These are phyloP conservation scores for Halcyon leucocephala DNA, from an alignment of 2,797 vertebrate genomes.

Conservation along the genomic window DNA sequence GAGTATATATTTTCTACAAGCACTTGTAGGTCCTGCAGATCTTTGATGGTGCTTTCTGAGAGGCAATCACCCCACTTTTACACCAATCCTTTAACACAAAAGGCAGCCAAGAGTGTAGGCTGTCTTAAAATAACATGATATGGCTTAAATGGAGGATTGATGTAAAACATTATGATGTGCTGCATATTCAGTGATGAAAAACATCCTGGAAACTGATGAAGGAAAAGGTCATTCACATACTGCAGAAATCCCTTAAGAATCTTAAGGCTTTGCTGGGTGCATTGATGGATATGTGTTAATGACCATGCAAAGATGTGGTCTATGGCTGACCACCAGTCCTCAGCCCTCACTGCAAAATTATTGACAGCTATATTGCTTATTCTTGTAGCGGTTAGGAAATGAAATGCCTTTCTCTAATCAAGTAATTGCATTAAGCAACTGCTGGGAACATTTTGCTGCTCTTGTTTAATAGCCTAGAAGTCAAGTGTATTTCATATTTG, in stretches of 20 bases:
- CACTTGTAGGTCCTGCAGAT: neutral
- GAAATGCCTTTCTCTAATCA: constrained; percentile 74
- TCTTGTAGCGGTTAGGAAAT: constrained; percentile 84
- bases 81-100: neutral
- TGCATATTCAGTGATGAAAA: constrained; percentile 48
- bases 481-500: constrained; percentile 64
- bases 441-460: constrained; percentile 70
- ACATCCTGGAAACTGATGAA: constrained; percentile 52
- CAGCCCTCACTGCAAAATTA: constrained; percentile 73
- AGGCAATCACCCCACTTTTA: neutral
- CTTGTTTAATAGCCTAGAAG: constrained; percentile 47
- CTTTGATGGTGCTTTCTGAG: neutral
- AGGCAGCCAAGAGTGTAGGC: neutral
- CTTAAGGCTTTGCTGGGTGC: constrained; percentile 11
- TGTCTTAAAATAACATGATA: constrained; percentile 24
- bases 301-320: constrained; percentile 80
- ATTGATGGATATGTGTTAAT: constrained; percentile 74
- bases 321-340: constrained; percentile 64
- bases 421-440: constrained; percentile 78
- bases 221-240: constrained; percentile 74
- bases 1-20: neutral
- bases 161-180: constrained; percentile 28
- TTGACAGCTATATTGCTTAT: constrained; percentile 90
- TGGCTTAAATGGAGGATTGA: constrained; percentile 61
- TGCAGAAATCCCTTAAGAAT: constrained; percentile 77